phyloP scores from a whole-genome alignment of 2,797 vertebrate species.

The Tarsius wallacei region DNA sequence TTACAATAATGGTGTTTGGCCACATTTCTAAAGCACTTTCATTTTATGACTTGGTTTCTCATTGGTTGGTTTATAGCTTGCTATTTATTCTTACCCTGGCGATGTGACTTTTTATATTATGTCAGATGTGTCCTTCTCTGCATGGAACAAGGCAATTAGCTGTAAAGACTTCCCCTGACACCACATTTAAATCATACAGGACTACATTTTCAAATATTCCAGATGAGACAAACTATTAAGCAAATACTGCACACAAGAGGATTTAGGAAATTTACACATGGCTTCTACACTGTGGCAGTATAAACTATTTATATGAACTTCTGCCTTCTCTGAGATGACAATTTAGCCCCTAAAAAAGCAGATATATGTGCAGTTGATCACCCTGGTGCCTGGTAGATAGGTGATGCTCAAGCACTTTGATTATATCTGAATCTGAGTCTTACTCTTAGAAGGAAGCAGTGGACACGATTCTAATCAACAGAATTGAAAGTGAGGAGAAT shows the following conservation, averaged over 20 bases:
- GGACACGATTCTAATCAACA: neutral
- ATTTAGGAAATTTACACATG: constrained; percentile 64
- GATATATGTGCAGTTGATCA: neutral
- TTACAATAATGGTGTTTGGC: neutral
- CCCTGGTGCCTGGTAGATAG: neutral
- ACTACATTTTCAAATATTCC: constrained; percentile 70
- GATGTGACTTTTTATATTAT: constrained; percentile 1
- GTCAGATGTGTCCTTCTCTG: constrained; percentile 20
- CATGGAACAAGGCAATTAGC: constrained; percentile 63
- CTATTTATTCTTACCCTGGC: constrained; percentile 44
- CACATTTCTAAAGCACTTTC: constrained; percentile 12
- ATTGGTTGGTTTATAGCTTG: constrained; percentile 52
- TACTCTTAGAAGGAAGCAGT: neutral
- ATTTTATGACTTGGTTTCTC: constrained; percentile 60
- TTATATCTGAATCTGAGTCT: constrained; percentile 38
- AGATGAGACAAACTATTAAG: constrained; percentile 67
- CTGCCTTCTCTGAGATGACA: constrained; percentile 19
- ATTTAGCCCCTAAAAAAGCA: constrained; percentile 47
- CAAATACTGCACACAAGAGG: constrained; percentile 61
- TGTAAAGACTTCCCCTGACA: constrained; percentile 30
- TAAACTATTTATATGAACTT: constrained; percentile 48
- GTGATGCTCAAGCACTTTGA: neutral
- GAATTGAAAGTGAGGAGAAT: neutral
- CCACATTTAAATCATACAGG: constrained; percentile 67
- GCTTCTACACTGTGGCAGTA: constrained; percentile 42